Percentiles rank a stretch among this genome's conserved stretches.
Evolutionary conservation across 1,140 invertebrate species (phyloP).

Genomic region (Ceratosolen solmsi): DNA sequence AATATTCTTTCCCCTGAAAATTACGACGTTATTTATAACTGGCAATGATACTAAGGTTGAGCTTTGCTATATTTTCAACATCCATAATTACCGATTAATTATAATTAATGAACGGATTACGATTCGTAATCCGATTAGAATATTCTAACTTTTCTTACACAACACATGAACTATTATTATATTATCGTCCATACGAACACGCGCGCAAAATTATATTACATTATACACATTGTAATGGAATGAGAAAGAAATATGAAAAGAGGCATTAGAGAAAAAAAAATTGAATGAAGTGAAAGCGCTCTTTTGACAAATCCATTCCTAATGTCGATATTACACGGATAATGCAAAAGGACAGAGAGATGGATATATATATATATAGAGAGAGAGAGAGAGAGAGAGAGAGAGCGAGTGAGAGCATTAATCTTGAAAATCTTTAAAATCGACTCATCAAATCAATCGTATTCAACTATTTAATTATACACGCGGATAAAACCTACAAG

Average conservation of each 20-base stretch:
- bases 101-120: not conserved
- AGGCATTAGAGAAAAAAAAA: not conserved
- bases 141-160: not conserved
- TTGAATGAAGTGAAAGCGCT: not conserved
- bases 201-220: not conserved
- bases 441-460: not conserved
- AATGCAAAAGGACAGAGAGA: not conserved
- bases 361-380: no score
- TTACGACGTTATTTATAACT: not conserved
- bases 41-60: not conserved
- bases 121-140: not conserved
- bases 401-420: not conserved
- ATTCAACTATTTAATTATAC: not conserved
- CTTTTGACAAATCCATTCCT: not conserved
- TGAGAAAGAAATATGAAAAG: not conserved
- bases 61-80: not conserved
- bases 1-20: not conserved
- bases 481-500: not conserved
- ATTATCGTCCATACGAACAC: no score
- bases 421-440: conserved; percentile 9
- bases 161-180: no score
- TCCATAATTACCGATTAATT: not conserved
- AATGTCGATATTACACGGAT: not conserved
- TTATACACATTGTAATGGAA: no score
- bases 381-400: no score